phyloP scores from a whole-genome alignment of 2,888 invertebrate species.

The Trachelus iudaicus region DNA sequence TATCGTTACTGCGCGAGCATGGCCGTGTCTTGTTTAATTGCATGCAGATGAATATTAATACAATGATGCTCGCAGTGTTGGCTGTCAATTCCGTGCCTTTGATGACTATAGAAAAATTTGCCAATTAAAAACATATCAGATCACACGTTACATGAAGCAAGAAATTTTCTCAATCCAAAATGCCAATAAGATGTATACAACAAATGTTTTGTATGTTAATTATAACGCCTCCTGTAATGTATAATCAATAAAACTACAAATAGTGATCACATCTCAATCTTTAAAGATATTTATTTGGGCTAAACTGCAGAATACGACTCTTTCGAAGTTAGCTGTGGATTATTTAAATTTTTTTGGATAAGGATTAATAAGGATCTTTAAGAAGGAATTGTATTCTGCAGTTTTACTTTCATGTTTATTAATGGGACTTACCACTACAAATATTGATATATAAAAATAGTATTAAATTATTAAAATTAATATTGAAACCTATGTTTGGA shows the following conservation, averaged over 20 bases:
- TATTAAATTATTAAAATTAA: neutral
- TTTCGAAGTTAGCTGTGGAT: too few species aligned
- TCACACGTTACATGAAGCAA: neutral
- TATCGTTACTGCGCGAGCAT: neutral
- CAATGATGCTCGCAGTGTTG: neutral
- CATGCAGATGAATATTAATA: neutral
- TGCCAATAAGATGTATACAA: neutral
- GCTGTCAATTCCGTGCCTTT: neutral
- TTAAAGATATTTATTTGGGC: too few species aligned
- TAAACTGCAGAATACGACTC: too few species aligned
- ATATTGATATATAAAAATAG: neutral
- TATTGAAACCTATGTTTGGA: neutral
- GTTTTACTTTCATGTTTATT: neutral
- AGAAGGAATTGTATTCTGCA: too few species aligned
- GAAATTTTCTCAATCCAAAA: neutral
- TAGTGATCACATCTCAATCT: too few species aligned
- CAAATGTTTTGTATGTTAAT: neutral
- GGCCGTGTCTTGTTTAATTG: neutral
- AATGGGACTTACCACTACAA: neutral
- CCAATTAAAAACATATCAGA: neutral
- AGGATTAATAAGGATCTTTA: too few species aligned
- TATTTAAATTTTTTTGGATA: too few species aligned
- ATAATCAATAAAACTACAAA: neutral
- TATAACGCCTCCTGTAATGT: neutral
- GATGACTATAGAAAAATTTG: neutral